Evolutionary conservation across 2,113 vertebrate genomes (phyloP), one percentile per base, ranked within the genome.

Genomic region (Stercorarius parasiticus): DNA sequence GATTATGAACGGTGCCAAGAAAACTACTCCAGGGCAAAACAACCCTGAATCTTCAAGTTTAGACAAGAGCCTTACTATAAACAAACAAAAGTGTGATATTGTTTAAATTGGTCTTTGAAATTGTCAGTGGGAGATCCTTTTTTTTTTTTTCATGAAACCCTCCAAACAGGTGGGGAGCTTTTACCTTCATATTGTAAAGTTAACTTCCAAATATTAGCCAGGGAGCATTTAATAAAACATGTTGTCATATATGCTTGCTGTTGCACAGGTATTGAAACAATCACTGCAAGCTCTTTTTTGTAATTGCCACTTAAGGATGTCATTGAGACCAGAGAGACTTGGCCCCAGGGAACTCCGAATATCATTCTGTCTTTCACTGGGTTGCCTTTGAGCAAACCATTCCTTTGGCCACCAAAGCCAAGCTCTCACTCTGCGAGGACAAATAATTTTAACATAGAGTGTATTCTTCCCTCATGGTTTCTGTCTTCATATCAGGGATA

Each of bases 11-110:
- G 5, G 71, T 93, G 90, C 94, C 96, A 96, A 90, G 91, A 91
- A 95, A 93, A 96, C 43, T 96, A 95, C 96, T 97, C 78, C 88
- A 80, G 95, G 95, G 95, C 93, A 97, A 97, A 97, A 97, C 86
- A 93, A 80, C 49, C 6, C 55, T 34, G 82, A 93, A 89, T 82
- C 72, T 84, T 97, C 97, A 97, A 96, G 94, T 93, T 97, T 89
- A 97, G 96, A 86, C 97, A 97, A 92, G 95, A 94, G 74, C 18
- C 26, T 90, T 90, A 94, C 93, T 91, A 90, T 95, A 97, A 97
- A 97, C 96, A 97, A 97, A 97, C 95, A 96, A 65, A 96, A 83
- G 59, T 21, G 70, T 88, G 78, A 95, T 95, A 94, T 93, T 95
- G 84, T 95, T 96, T 86, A 94, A 96, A 95, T n/a, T 74, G 32